Percentiles rank a stretch among this genome's conserved stretches.
phyloP scores from a whole-genome alignment of 2,888 invertebrate genomes.

The Eutolmus rufibarbis region DNA sequence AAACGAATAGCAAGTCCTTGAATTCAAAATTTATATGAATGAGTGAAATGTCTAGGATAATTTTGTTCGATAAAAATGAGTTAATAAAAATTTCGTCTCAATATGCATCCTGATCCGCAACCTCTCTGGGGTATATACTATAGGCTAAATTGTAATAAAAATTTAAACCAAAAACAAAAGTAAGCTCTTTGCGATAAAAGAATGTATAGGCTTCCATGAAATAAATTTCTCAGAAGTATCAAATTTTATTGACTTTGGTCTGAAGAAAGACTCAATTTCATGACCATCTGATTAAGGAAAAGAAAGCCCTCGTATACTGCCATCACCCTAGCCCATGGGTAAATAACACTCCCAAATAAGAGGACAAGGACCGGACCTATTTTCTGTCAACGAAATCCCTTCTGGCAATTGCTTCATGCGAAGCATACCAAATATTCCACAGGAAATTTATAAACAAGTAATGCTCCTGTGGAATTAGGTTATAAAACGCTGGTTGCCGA shows the following conservation, averaged over 20 bases:
- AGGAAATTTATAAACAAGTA: constrained; percentile 20
- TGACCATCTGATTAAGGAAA: neutral
- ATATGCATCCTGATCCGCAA: neutral
- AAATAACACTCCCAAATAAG: neutral
- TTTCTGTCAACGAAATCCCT: constrained; percentile 1
- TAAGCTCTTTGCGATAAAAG: neutral
- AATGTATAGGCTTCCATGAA: neutral
- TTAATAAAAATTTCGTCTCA: neutral
- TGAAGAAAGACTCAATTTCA: neutral
- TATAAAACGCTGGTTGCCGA: constrained; percentile 7
- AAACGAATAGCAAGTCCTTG: neutral
- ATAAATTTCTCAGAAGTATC: neutral
- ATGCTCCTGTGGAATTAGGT: neutral
- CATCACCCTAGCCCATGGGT: neutral
- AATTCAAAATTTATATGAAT: neutral
- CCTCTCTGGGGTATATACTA: neutral
- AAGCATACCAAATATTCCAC: neutral
- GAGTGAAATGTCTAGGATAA: neutral
- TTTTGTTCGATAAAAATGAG: neutral
- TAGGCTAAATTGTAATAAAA: neutral
- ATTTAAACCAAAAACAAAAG: neutral
- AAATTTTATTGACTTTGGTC: constrained; percentile 29
- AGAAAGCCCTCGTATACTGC: neutral
- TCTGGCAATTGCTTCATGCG: neutral
- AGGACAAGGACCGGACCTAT: neutral